Evolutionary conservation across 2,888 invertebrate species (phyloP).

Genomic region (Ferdinandea cuprea): DNA sequence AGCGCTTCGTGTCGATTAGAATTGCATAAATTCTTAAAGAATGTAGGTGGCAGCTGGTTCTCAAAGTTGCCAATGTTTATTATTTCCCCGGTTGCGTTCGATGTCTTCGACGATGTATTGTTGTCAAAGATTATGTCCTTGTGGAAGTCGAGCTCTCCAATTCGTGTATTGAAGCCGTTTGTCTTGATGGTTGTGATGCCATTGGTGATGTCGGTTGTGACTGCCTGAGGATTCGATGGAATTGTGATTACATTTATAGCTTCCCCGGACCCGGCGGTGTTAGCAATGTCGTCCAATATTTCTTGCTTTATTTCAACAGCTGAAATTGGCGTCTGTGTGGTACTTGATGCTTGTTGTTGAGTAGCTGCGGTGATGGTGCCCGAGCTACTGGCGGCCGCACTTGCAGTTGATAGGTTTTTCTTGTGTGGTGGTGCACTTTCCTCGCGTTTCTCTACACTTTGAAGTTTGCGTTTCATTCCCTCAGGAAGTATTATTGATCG

Average conservation of each 20-base stretch:
- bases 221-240: conserved; percentile 76
- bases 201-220: conserved; percentile 74
- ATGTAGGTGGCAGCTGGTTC: conserved; percentile 81
- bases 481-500: conserved; percentile 25
- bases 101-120: conserved; percentile 38
- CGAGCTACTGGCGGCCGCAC: background rate
- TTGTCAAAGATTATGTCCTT: conserved; percentile 81
- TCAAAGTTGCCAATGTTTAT: conserved; percentile 81
- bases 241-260: conserved; percentile 81
- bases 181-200: conserved; percentile 76
- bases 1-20: conserved; percentile 81
- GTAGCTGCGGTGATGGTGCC: no score
- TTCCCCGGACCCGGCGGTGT: conserved; percentile 51
- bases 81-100: conserved; percentile 75
- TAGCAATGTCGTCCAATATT: conserved; percentile 73
- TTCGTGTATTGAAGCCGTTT: conserved; percentile 80
- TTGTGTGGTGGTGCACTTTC: conserved; percentile 21
- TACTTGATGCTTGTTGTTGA: conserved; percentile 11
- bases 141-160: conserved; percentile 80
- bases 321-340: conserved; percentile 75
- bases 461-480: conserved; percentile 45
- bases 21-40: conserved; percentile 82
- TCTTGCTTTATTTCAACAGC: conserved; percentile 79
- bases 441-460: conserved; percentile 34
- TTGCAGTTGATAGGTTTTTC: background rate